A percentile compares a stretch with the other conserved stretches of the same genome.
Evolutionary conservation across 2,113 vertebrate species (phyloP).

Genomic region (Columba livia): DNA sequence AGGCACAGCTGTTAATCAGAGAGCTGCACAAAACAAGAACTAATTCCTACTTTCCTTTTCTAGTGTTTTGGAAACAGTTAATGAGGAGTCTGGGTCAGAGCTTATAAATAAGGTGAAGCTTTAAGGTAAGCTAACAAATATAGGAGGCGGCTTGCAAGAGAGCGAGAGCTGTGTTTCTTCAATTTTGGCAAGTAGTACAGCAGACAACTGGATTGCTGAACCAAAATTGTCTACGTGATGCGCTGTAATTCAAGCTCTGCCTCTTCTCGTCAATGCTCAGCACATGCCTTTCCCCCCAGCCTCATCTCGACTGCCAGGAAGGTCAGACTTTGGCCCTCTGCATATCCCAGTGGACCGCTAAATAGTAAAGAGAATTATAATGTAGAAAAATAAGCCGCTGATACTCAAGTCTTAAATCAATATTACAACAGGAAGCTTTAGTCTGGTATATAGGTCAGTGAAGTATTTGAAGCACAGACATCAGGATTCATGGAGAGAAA

Average conservation of each 20-base stretch:
- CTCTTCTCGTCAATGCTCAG: background rate
- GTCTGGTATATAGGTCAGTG: background rate
- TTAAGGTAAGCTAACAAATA: conserved; percentile 13
- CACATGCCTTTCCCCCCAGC: background rate
- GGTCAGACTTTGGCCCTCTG: background rate
- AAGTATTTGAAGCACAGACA: conserved; percentile 16
- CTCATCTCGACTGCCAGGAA: background rate
- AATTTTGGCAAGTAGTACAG: background rate
- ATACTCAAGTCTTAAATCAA: conserved; percentile 28
- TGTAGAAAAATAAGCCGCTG: background rate
- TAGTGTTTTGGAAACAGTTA: background rate
- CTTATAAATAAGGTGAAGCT: background rate
- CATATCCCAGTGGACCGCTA: background rate
- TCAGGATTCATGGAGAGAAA: background rate
- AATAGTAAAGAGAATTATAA: background rate
- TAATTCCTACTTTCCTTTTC: background rate
- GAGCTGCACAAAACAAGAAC: background rate
- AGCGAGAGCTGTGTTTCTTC: background rate
- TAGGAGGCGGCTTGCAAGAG: background rate
- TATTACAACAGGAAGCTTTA: conserved; percentile 43
- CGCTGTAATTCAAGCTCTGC: background rate
- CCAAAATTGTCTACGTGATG: background rate
- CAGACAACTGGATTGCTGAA: background rate
- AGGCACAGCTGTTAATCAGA: background rate
- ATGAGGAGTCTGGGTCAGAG: background rate